Evolutionary conservation across 2,113 vertebrate genomes (phyloP), one percentile per base, ranked within the genome.

Genomic region (Tyto alba): DNA sequence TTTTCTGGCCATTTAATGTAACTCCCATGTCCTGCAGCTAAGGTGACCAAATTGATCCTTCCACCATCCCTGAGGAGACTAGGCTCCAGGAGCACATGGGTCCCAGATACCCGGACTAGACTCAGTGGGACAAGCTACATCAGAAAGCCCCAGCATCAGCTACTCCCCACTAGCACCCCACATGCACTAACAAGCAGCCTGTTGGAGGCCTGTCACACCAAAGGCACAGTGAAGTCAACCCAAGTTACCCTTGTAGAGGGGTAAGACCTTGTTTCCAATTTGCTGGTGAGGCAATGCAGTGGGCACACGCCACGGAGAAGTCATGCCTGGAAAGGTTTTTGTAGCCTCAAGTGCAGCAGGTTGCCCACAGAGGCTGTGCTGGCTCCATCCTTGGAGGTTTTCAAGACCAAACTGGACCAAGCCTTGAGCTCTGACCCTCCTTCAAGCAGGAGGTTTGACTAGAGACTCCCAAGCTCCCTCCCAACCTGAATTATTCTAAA

Each of bases 111-210:
- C 32, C 63, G 40, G 59, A 52, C n/a, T 76, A 60, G 52, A 43
- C 41, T 41, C 0, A 0, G 13, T 7, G 8, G 52, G 52, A 85
- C 34, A 52, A 80, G 34, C 40, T 76, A 27, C 0, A 0, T 16
- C 76, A 80, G 59, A 77, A 16, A 69, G 0, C 3, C 30, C 34
- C 67, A 64, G 32, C 7, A 29, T 10, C 91, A 64, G 10, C 75
- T 45, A 2, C 32, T 30, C 30, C 47, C 41, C 21, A 8, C 55
- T 16, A 4, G 10, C 66, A 72, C 52, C 41, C 53, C 32, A 29
- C 3, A 0, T 0, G 0, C 0, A 1, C 52, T 73, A 47, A 30
- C 40, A 80, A 13, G 18, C 41, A 32, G 34, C 7, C 66, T 18
- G 7, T 3, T 56, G 77, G 19, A 40, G 38, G 12, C 16, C 41